phyloP scores from a whole-genome alignment of 2,113 vertebrate species.

The Nematolebias whitei region DNA sequence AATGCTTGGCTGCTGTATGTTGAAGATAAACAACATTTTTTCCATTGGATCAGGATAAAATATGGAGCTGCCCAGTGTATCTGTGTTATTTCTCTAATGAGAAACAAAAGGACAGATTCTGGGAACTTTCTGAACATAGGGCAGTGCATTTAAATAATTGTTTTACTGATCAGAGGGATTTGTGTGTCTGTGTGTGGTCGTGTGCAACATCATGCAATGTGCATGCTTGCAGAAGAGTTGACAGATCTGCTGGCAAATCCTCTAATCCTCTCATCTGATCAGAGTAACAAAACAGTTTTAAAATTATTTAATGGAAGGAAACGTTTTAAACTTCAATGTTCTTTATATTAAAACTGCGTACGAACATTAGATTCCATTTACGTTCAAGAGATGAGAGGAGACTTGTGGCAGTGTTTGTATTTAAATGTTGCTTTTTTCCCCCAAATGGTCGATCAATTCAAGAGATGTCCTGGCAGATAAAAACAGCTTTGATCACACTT shows the following conservation, averaged over 20 bases:
- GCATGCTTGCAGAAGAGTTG: conserved; percentile 50
- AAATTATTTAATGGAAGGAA: conserved; percentile 75
- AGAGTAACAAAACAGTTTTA: conserved; percentile 79
- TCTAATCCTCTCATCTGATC: conserved; percentile 80
- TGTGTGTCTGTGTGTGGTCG: conserved; percentile 41
- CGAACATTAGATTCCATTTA: conserved; percentile 1
- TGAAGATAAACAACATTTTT: conserved; percentile 55
- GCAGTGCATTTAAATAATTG: conserved; percentile 83
- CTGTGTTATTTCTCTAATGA: conserved; percentile 77
- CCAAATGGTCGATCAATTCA: not conserved
- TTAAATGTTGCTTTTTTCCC: not conserved
- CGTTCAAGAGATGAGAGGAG: not conserved
- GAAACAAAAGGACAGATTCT: conserved; percentile 58
- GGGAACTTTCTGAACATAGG: conserved; percentile 53
- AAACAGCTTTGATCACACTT: conserved; percentile 5
- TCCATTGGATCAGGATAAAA: conserved; percentile 67
- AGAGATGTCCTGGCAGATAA: not conserved
- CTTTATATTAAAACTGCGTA: conserved; percentile 22
- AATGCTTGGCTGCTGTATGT: conserved; percentile 53
- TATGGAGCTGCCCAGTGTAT: conserved; percentile 57
- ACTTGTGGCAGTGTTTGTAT: not conserved
- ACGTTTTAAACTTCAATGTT: conserved; percentile 57
- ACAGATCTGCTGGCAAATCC: conserved; percentile 72
- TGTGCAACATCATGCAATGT: conserved; percentile 38
- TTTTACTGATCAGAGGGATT: conserved; percentile 78